Conservation (phyloP, 2,888 invertebrate species). For the Acanthosepion esculentum region DNA sequence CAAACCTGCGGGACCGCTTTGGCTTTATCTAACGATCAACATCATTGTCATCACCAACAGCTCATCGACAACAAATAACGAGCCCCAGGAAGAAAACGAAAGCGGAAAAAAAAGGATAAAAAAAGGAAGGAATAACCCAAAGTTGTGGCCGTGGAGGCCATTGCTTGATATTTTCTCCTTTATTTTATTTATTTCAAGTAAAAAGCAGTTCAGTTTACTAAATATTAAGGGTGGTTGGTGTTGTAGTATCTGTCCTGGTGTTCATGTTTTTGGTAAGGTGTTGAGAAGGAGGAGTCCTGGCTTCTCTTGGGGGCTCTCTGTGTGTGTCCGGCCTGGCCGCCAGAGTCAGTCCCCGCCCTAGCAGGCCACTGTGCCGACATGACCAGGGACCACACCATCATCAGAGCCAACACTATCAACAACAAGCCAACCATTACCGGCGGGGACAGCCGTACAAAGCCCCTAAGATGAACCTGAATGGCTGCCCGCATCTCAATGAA, state of each 20-base stretch:
- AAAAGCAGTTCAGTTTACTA: constrained; percentile 19
- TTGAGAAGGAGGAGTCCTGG: constrained; percentile 42
- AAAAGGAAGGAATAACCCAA: too few species aligned
- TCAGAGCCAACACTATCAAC: not conserved
- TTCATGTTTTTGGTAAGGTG: not conserved
- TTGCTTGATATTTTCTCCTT: not conserved
- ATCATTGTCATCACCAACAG: not conserved
- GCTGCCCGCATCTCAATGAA: constrained; percentile 86
- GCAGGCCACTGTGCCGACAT: constrained; percentile 36
- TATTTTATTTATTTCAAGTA: not conserved
- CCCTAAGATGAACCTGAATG: constrained; percentile 86
- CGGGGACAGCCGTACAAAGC: constrained; percentile 49
- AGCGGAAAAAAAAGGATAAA: not conserved
- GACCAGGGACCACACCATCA: constrained; percentile 34
- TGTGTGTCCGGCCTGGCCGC: constrained; percentile 46
- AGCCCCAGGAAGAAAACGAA: not conserved
- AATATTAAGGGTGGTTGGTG: not conserved
- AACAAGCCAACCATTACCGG: not conserved
- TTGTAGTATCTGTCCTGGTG: not conserved
- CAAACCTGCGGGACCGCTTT: constrained; percentile 25
- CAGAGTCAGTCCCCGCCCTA: constrained; percentile 36
- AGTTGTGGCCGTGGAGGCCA: not conserved
- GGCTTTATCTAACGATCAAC: not conserved
- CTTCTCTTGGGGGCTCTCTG: constrained; percentile 44
- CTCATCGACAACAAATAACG: constrained; percentile 7